These are phyloP conservation scores for Ciconia boyciana DNA, from an alignment of 2,113 vertebrate genomes.

Conservation along the genomic window DNA sequence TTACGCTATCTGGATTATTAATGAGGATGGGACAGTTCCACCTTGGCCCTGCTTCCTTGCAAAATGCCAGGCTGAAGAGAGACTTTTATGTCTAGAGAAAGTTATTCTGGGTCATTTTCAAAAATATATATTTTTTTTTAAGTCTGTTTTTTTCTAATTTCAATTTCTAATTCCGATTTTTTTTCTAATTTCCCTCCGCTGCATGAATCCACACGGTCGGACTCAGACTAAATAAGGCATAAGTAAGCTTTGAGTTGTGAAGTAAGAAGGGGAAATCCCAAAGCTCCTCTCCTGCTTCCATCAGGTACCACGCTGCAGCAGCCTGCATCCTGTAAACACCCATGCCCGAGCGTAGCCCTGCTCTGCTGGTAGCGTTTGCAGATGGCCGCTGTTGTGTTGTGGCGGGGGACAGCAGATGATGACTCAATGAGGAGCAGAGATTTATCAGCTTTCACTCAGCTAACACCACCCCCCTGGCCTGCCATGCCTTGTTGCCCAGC, in stretches of 20 bases:
- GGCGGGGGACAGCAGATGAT: accelerated
- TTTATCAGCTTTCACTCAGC: not conserved
- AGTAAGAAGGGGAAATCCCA: not conserved
- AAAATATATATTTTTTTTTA: not conserved
- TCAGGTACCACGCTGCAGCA: not conserved
- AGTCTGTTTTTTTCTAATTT: not conserved
- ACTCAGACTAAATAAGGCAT: not conserved
- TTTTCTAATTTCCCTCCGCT: not conserved
- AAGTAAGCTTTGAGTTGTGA: not conserved
- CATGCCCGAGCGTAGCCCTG: accelerated
- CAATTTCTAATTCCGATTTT: not conserved
- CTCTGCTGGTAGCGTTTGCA: not conserved
- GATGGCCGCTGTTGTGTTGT: not conserved
- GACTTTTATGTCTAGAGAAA: not conserved
- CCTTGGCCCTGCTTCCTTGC: not conserved
- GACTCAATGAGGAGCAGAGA: not conserved
- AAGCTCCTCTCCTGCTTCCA: not conserved
- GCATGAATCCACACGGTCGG: not conserved
- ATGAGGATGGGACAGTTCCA: not conserved
- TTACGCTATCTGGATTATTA: not conserved
- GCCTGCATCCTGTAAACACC: not conserved
- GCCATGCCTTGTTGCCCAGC: not conserved
- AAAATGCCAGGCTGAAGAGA: not conserved
- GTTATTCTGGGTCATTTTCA: not conserved
- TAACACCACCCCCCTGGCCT: accelerated